Conservation (phyloP, 2,797 vertebrate genomes). For the Petrocephalus schoutedeni region DNA sequence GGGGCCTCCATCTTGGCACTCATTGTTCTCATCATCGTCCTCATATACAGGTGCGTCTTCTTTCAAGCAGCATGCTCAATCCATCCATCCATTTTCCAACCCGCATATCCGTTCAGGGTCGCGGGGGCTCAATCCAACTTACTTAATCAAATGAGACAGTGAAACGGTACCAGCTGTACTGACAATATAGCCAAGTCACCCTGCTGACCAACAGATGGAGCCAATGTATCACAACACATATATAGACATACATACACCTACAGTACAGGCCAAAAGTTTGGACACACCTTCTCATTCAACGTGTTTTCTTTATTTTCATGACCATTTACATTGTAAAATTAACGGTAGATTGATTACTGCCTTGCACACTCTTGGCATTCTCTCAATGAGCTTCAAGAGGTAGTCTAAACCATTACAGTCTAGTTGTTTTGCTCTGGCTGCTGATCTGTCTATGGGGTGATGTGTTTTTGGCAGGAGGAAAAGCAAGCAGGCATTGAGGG, state of each 20-base stretch:
- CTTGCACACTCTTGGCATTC: background rate
- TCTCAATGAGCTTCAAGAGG: too few species aligned
- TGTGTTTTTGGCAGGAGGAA: constrained; percentile 72
- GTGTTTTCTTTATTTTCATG: too few species aligned
- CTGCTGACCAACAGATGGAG: background rate
- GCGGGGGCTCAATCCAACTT: background rate
- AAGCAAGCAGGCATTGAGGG: constrained; percentile 93
- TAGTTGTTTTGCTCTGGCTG: background rate
- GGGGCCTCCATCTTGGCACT: constrained; percentile 86
- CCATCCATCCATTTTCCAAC: too few species aligned
- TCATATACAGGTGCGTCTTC: constrained; percentile 81
- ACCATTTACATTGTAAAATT: too few species aligned
- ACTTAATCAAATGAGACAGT: background rate
- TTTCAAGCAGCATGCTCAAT: background rate
- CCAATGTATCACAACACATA: background rate
- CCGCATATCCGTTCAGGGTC: too few species aligned
- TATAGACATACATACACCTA: background rate
- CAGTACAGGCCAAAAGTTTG: too few species aligned
- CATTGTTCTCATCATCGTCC: constrained; percentile 87
- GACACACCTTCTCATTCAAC: too few species aligned
- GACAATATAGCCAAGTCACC: background rate
- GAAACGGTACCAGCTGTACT: background rate
- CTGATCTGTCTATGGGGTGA: background rate
- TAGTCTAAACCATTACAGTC: background rate
- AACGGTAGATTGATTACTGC: too few species aligned